Conservation (phyloP, 2,113 vertebrate genomes). For the Heteronetta atricapilla region DNA sequence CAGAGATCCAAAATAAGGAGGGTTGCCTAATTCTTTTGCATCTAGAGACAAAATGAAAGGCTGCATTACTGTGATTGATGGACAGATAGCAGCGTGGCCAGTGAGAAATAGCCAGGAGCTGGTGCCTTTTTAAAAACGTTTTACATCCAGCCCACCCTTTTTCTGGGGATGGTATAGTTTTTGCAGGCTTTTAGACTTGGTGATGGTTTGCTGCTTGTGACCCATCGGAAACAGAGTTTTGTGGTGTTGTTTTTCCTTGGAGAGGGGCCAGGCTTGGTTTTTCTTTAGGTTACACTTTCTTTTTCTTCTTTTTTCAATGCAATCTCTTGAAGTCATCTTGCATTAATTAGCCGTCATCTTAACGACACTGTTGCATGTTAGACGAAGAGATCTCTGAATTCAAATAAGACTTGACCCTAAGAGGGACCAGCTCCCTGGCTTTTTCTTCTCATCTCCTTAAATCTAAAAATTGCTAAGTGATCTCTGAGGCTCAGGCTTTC, state of each 20-base stretch:
- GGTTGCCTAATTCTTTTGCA: slow-evolving; percentile 53
- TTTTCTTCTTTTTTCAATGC: slow-evolving; percentile 16
- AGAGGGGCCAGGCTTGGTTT: neutral
- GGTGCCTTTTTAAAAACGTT: neutral
- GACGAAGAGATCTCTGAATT: slow-evolving; percentile 72
- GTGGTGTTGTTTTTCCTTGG: neutral
- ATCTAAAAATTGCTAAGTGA: slow-evolving; percentile 82
- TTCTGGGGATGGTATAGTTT: neutral
- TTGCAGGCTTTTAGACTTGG: neutral
- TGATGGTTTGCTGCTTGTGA: slow-evolving; percentile 1
- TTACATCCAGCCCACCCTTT: neutral
- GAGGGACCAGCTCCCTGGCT: slow-evolving; percentile 71
- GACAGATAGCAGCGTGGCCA: neutral
- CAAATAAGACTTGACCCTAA: slow-evolving; percentile 76
- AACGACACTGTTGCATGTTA: slow-evolving; percentile 70
- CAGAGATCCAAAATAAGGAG: slow-evolving; percentile 44
- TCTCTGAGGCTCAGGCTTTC: slow-evolving; percentile 80
- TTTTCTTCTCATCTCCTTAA: slow-evolving; percentile 80
- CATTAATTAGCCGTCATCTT: slow-evolving; percentile 75
- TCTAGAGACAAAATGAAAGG: neutral
- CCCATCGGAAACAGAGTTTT: neutral
- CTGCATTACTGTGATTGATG: neutral
- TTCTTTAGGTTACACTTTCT: slow-evolving; percentile 23
- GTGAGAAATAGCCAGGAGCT: neutral
- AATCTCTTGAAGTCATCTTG: slow-evolving; percentile 72